These are phyloP conservation scores for Pardosa pseudoannulata DNA, from an alignment of 2,888 invertebrate species.

Conservation along the genomic window DNA sequence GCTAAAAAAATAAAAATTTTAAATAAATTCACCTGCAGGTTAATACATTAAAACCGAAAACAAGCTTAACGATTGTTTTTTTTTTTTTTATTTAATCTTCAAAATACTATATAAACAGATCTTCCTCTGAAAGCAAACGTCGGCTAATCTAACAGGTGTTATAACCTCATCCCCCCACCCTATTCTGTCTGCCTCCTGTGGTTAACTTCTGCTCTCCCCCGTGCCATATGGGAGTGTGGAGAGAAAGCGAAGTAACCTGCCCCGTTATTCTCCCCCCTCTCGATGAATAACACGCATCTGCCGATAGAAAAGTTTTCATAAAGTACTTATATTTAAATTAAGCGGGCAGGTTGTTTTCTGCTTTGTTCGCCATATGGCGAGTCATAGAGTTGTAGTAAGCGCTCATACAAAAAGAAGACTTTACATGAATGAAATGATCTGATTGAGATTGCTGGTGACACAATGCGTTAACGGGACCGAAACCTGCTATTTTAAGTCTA, in stretches of 20 bases:
- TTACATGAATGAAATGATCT: not conserved
- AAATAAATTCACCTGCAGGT: too few species aligned
- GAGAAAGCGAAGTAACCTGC: not conserved
- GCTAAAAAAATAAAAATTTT: too few species aligned
- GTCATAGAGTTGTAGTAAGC: slow-evolving; percentile 7
- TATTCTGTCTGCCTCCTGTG: not conserved
- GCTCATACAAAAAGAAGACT: not conserved
- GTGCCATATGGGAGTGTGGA: not conserved
- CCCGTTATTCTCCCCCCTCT: not conserved
- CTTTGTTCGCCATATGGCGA: slow-evolving; percentile 9
- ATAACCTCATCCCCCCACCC: not conserved
- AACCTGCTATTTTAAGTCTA: too few species aligned
- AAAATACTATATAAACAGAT: not conserved
- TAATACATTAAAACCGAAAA: too few species aligned
- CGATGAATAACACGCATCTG: slow-evolving; percentile 15
- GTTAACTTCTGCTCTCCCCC: not conserved
- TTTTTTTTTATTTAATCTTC: too few species aligned
- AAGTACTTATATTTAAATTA: slow-evolving; percentile 19
- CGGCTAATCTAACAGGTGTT: slow-evolving; percentile 1
- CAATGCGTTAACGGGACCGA: too few species aligned
- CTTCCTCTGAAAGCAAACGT: not conserved
- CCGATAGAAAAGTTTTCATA: slow-evolving; percentile 10
- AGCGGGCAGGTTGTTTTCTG: slow-evolving; percentile 7
- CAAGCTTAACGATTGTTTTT: too few species aligned
- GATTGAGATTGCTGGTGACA: too few species aligned